Base-by-base conservation (phyloP, 2,113 vertebrate species). In the Irena cyanogastra region DNA sequence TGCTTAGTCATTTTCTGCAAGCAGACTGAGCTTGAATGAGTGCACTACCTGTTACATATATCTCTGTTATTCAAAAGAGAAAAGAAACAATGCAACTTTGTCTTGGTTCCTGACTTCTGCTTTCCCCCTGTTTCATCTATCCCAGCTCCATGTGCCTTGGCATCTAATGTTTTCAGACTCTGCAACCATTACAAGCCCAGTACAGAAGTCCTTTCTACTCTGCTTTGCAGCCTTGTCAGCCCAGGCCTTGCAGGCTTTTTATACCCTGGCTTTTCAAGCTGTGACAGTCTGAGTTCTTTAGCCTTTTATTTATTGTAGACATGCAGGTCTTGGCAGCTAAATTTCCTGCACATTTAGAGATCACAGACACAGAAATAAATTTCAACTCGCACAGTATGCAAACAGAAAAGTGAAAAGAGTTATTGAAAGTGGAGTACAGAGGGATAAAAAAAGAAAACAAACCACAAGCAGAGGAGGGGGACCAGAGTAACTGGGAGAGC, bases 381-480 rank as follows among this genome's bases (percentile, higher is more conserved):
- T 89, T 75, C 39, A 89, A 9, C 30, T 91, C 0, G 0, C 54
- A 30, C 11, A 81, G 64, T 94, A 50, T 54, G 64, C 47, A 94
- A 91, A 75, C n/a, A 89, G 18, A 77, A 87, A 86, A 75, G 14
- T 71, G 64, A 78, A 96, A 96, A 84, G 60, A 53, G 64, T 69
- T 63, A 47, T 59, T 81, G 47, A 66, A 84, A 94, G 27, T 59
- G 35, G 81, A 86, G 22, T 76, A 59, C 10, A 79, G 26, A 71
- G 13, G 5, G 15, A 74, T 39, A 60, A 70, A 83, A 47, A 85
- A 45, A 33, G n/a, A 74, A 80, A 72, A 10, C 3, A 78, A 78
- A 33, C 7, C 10, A 39, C 9, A 22, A 84, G 26, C 2, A 37
- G 44, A 68, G 4, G 20, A 72, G 13, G 11, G 14, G 3, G 8